phyloP scores from a whole-genome alignment of 2,113 vertebrate species.

The Oxygymnocypris stewartii region DNA sequence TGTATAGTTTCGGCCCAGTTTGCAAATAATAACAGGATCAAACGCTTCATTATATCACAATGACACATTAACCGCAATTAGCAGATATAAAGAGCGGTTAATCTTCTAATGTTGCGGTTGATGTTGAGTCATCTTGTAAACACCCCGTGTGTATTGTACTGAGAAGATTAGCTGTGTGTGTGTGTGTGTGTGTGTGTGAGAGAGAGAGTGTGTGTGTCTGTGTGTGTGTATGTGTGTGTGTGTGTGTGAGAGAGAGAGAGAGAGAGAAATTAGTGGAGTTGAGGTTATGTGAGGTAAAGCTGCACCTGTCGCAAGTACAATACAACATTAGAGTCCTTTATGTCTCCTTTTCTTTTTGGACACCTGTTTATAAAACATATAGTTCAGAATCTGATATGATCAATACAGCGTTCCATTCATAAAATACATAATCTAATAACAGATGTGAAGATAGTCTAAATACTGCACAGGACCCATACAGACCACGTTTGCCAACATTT shows the following conservation, averaged over 20 bases:
- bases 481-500: neutral
- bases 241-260: neutral
- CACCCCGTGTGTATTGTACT: conserved; percentile 4
- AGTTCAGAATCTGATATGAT: neutral
- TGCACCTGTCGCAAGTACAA: neutral
- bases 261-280: neutral
- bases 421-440: neutral
- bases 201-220: neutral
- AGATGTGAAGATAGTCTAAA: neutral
- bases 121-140: conserved; percentile 22
- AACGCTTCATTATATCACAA: conserved; percentile 14
- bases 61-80: conserved; percentile 37
- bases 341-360: neutral
- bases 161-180: neutral
- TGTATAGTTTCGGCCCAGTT: conserved; percentile 10
- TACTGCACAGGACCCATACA: neutral
- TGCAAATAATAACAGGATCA: conserved; percentile 18
- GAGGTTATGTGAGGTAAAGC: neutral
- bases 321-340: neutral
- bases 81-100: neutral
- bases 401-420: neutral
- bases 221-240: no score
- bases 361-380: neutral
- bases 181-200: neutral
- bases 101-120: neutral